A percentile compares a stretch with the other conserved stretches of the same genome.
phyloP scores from a whole-genome alignment of 2,888 invertebrate genomes.

The Limenitis arthemis region DNA sequence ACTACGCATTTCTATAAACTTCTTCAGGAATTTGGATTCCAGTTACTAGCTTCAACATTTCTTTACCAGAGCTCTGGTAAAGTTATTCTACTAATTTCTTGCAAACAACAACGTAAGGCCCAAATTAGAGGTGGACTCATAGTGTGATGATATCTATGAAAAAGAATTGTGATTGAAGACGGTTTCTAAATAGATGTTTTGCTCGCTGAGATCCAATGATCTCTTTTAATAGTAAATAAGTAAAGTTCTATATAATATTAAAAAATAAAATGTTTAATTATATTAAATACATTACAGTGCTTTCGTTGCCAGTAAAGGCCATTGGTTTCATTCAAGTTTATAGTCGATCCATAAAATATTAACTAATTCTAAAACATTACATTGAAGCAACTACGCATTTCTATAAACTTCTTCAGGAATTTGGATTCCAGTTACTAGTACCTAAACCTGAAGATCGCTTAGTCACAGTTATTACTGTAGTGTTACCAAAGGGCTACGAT shows the following conservation, averaged over 20 bases:
- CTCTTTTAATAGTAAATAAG: too few species aligned
- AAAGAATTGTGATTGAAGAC: background rate
- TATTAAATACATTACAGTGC: too few species aligned
- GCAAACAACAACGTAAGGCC: slow-evolving; percentile 84
- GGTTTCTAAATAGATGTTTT: too few species aligned
- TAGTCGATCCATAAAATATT: too few species aligned
- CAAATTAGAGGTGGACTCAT: slow-evolving; percentile 86
- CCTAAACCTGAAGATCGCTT: slow-evolving; percentile 72
- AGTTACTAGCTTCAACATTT: slow-evolving; percentile 81
- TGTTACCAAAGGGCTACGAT: slow-evolving; percentile 48
- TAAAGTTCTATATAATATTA: too few species aligned
- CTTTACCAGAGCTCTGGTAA: slow-evolving; percentile 79
- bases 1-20: slow-evolving; percentile 78
- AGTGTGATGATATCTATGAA: slow-evolving; percentile 87
- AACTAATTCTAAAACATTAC: too few species aligned
- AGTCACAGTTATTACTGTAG: slow-evolving; percentile 49
- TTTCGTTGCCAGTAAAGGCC: too few species aligned
- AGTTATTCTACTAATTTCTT: slow-evolving; percentile 80
- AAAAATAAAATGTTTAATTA: too few species aligned
- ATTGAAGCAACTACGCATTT: slow-evolving; percentile 76
- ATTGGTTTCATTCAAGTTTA: too few species aligned
- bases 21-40: slow-evolving; percentile 76
- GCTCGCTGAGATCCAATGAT: too few species aligned
- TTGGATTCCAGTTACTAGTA: slow-evolving; percentile 81
- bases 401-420: slow-evolving; percentile 74